A percentile compares a stretch with the other conserved stretches of the same genome.
phyloP scores from a whole-genome alignment of 2,888 invertebrate genomes.

The Drosophila picticornis region DNA sequence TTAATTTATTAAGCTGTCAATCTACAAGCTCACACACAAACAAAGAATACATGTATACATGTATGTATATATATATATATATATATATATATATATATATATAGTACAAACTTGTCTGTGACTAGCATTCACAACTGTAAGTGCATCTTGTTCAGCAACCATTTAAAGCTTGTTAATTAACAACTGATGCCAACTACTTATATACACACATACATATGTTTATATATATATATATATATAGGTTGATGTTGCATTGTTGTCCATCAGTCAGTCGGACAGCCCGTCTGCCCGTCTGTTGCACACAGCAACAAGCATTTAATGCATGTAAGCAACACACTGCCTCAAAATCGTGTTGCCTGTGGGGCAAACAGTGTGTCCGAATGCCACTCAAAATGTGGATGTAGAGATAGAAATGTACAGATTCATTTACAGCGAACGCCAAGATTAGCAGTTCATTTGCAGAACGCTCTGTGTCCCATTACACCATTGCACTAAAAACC shows the following conservation, averaged over 20 bases:
- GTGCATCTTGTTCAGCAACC: conserved; percentile 34
- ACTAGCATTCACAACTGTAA: conserved; percentile 4
- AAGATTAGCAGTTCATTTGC: neutral
- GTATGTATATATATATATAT: too few relatives aligned
- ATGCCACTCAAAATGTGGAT: conserved; percentile 16
- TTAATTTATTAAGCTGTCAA: conserved; percentile 81
- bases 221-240: neutral
- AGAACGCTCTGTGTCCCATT: neutral
- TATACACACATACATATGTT: neutral
- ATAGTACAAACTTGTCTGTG: neutral
- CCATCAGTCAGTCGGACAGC: conserved; percentile 10
- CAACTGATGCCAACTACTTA: conserved; percentile 25
- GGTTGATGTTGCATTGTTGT: conserved; percentile 34
- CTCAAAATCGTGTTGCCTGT: conserved; percentile 26
- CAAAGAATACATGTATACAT: too few relatives aligned
- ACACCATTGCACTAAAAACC: neutral
- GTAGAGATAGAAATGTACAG: neutral
- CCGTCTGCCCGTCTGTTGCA: conserved; percentile 6
- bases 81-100: neutral
- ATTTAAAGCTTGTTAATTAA: conserved; percentile 57
- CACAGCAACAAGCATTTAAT: conserved; percentile 15
- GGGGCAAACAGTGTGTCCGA: conserved; percentile 26
- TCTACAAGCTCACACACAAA: conserved; percentile 28
- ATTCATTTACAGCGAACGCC: neutral
- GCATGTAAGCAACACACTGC: conserved; percentile 24